These are phyloP conservation scores for Karalla daura DNA, from an alignment of 2,797 vertebrate genomes.

Conservation along the genomic window DNA sequence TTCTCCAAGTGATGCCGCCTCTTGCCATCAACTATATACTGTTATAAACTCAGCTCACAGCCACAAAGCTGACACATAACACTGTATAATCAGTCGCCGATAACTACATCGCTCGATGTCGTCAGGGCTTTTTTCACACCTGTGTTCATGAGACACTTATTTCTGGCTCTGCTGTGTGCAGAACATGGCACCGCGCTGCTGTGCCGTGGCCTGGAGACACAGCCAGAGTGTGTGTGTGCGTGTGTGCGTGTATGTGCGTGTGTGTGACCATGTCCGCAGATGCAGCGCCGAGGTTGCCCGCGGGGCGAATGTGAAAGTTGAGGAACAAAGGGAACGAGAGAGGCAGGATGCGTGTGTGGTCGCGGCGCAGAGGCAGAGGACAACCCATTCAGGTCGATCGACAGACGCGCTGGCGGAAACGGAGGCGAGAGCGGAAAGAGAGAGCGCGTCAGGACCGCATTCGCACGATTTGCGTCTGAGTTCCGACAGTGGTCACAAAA, in stretches of 20 bases:
- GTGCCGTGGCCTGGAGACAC: not conserved
- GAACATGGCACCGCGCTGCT: not conserved
- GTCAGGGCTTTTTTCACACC: not conserved
- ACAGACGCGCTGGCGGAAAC: slow-evolving; percentile 12
- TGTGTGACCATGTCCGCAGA: not conserved
- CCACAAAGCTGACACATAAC: no score
- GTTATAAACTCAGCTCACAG: no score
- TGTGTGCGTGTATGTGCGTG: no score
- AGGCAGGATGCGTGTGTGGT: slow-evolving; percentile 49
- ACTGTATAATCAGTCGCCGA: not conserved
- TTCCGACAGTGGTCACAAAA: no score
- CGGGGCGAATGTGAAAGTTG: not conserved
- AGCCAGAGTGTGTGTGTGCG: no score
- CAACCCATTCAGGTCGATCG: slow-evolving; percentile 44
- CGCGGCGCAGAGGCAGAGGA: slow-evolving; percentile 24
- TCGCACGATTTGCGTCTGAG: no score
- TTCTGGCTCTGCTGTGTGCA: not conserved
- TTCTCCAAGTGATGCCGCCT: not conserved
- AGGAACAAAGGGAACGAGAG: slow-evolving; percentile 16
- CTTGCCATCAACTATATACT: no score
- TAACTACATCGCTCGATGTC: not conserved
- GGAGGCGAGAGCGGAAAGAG: slow-evolving; percentile 17
- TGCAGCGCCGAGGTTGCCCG: not conserved
- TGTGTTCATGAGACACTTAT: not conserved
- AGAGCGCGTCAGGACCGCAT: not conserved